Evolutionary conservation across 2,113 vertebrate genomes (phyloP).

Genomic region (Speoplatyrhinus poulsoni): DNA sequence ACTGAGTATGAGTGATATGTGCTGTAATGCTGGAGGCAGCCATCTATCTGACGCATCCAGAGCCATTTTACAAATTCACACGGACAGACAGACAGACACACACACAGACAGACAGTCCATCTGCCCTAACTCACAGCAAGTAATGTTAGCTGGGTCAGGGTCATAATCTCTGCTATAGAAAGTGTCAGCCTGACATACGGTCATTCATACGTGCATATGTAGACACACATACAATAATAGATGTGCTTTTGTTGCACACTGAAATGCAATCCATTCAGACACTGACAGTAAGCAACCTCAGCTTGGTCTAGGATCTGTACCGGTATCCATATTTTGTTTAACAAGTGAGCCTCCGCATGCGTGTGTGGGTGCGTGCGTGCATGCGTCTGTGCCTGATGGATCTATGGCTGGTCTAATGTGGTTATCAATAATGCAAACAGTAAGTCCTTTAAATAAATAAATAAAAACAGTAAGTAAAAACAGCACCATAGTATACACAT

Average conservation of each 20-base stretch:
- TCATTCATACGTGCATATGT: slow-evolving; percentile 12
- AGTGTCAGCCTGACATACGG: slow-evolving; percentile 25
- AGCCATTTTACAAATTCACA: slow-evolving; percentile 4
- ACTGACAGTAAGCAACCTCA: slow-evolving; percentile 9
- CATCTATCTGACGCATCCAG: neutral
- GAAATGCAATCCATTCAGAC: slow-evolving; percentile 37
- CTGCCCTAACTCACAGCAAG: neutral
- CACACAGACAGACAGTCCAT: slow-evolving; percentile 5
- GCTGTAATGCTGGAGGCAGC: neutral
- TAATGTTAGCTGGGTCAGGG: slow-evolving; percentile 11
- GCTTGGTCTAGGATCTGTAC: slow-evolving; percentile 7
- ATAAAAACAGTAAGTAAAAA: neutral
- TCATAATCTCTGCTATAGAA: neutral
- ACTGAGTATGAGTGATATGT: neutral
- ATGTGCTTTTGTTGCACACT: slow-evolving; percentile 59
- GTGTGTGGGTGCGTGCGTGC: neutral
- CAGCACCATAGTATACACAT: neutral
- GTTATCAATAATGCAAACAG: slow-evolving; percentile 55
- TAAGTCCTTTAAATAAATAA: slow-evolving; percentile 43
- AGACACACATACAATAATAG: slow-evolving; percentile 46
- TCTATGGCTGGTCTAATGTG: slow-evolving; percentile 18
- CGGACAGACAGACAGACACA: neutral
- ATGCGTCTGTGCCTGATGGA: neutral
- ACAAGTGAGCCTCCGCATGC: neutral
- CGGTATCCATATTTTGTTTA: slow-evolving; percentile 11